Evolutionary conservation across 2,113 vertebrate species (phyloP), one percentile per base, ranked within the genome.

Genomic region (Anas platyrhynchos): DNA sequence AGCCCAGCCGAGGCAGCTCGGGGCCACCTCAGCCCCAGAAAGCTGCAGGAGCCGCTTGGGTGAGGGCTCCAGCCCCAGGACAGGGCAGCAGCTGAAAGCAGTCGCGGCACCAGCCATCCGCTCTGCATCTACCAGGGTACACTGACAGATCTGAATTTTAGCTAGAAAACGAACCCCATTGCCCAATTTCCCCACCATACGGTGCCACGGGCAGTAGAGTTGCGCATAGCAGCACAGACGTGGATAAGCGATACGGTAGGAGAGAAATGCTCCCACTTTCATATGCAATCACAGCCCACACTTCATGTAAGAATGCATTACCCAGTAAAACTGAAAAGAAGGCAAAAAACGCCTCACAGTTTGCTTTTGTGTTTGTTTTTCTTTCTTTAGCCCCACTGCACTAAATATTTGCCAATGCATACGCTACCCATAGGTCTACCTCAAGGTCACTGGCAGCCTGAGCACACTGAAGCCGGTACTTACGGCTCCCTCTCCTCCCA

Each of bases 201-300:
- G 32, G 34, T 36, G 55, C 25, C 31, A 20, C 25, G 4, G 46
- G 23, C n/a, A 50, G 41, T 13, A 25, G 13, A 22, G 61, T 66
- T 16, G n/a, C 0, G 1, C 0, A 0, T 11, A 84, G 84, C 61
- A 63, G 16, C 5, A 71, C 4, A 55, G 29, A 38, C 48, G 56
- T 0, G 5, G 41, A 46, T 7, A 59, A 71, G 34, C 14, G 11
- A 4, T 10, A 27, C 7, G 23, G 7, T 27, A 36, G 22, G 48
- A 80, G 27, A 91, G 8, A 3, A 83, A 88, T 1, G 2, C 9
- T 18, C 3, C 52, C 34, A 16, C 66, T 79, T 43, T 67, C 2
- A 0, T 2, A 0, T 52, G 46, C 25, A 10, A 23, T 38, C 20
- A 82, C 62, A 90, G 44, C 14, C 36, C 2, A 0, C 0, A 1